These are phyloP conservation scores for Rallus limicola DNA, from an alignment of 2,113 vertebrate species.

Conservation along the genomic window DNA sequence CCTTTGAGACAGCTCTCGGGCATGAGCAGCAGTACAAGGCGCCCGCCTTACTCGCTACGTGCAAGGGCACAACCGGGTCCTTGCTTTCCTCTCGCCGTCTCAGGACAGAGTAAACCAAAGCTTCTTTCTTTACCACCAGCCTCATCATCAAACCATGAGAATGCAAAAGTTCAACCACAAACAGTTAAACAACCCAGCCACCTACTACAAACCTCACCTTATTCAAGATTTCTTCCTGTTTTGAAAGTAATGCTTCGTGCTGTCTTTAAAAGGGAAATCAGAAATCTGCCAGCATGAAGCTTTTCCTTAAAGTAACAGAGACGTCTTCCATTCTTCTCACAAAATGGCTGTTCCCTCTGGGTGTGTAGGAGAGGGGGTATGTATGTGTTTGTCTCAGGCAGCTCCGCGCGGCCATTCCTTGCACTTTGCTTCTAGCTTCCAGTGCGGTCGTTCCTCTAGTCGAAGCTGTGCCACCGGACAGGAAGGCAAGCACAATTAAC, in stretches of 20 bases:
- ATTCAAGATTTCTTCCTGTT: too few species aligned
- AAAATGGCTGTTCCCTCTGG: fast-evolving
- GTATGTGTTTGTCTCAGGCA: too few species aligned
- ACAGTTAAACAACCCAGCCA: background rate
- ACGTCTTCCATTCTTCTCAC: fast-evolving
- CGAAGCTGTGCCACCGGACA: fast-evolving
- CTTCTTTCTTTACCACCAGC: fast-evolving
- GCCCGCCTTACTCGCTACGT: too few species aligned
- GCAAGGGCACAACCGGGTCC: too few species aligned
- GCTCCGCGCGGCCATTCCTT: too few species aligned
- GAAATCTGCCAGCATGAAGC: fast-evolving
- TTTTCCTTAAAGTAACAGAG: background rate
- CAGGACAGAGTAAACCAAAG: background rate
- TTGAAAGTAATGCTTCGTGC: fast-evolving
- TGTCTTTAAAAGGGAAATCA: too few species aligned
- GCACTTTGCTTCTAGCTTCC: too few species aligned
- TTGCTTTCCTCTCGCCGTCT: fast-evolving
- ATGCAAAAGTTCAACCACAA: fast-evolving
- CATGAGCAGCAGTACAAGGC: fast-evolving
- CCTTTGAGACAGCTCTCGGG: background rate
- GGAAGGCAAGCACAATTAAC: fast-evolving
- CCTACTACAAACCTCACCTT: background rate
- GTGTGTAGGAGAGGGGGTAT: fast-evolving
- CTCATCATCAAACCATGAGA: background rate
- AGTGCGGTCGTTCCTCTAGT: too few species aligned